A percentile compares a stretch with the other conserved stretches of the same genome.
phyloP scores from a whole-genome alignment of 2,888 invertebrate genomes.

The Ophonus ardosiacus region DNA sequence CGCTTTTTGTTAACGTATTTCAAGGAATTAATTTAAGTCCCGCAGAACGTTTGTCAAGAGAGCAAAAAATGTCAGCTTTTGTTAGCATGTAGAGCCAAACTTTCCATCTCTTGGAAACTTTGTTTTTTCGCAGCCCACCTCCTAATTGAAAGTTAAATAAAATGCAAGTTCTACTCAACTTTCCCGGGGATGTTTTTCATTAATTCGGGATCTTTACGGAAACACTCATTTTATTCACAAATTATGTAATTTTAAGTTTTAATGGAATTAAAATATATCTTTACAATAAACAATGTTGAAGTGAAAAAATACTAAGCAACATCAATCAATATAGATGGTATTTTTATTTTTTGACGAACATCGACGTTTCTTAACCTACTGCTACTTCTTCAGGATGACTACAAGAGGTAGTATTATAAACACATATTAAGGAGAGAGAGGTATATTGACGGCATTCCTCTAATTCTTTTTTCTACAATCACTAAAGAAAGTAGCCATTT shows the following conservation, averaged over 20 bases:
- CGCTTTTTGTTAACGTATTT: slow-evolving; percentile 52
- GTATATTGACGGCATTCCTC: no score
- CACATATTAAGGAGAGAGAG: no score
- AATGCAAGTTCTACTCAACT: slow-evolving; percentile 34
- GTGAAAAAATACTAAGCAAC: no score
- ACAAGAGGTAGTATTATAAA: no score
- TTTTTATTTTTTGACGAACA: no score
- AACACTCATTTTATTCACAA: slow-evolving; percentile 52
- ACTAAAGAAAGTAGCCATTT: no score
- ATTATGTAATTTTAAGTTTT: slow-evolving; percentile 51
- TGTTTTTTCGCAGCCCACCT: slow-evolving; percentile 42
- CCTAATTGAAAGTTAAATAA: slow-evolving; percentile 51
- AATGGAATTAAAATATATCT: slow-evolving; percentile 55
- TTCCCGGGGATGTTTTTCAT: slow-evolving; percentile 28
- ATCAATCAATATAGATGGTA: no score
- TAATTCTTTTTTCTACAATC: no score
- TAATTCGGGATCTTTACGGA: slow-evolving; percentile 31
- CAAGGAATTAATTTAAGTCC: slow-evolving; percentile 56
- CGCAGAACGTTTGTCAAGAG: slow-evolving; percentile 56
- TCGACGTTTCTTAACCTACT: no score
- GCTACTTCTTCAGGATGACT: no score
- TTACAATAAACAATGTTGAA: slow-evolving; percentile 29
- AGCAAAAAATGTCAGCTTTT: slow-evolving; percentile 57
- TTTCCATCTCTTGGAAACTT: slow-evolving; percentile 48
- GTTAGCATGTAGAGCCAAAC: slow-evolving; percentile 38